These are phyloP conservation scores for Mus spretus DNA, from an alignment of 2,797 vertebrate genomes.

Conservation along the genomic window DNA sequence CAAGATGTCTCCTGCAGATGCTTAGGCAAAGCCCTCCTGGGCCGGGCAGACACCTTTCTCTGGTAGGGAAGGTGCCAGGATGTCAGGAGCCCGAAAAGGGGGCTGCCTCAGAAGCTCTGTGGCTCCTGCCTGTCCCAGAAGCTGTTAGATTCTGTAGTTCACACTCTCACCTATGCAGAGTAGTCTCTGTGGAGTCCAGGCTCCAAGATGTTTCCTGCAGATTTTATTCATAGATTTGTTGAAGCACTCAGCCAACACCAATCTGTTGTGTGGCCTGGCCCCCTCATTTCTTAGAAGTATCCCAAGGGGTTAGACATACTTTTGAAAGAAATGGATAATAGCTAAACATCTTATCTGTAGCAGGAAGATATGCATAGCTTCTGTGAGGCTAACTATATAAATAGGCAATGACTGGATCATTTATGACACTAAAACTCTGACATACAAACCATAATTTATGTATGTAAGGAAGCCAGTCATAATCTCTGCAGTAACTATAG, in stretches of 20 bases:
- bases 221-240: slow-evolving; percentile 41
- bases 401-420: not conserved
- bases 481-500: not conserved
- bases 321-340: slow-evolving; percentile 30
- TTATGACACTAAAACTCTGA: slow-evolving; percentile 5
- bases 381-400: not conserved
- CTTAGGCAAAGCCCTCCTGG: too few relatives aligned
- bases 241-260: not conserved
- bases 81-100: too few relatives aligned
- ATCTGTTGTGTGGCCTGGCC: not conserved
- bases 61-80: too few relatives aligned
- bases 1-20: too few relatives aligned
- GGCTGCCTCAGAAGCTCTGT: too few relatives aligned
- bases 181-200: too few relatives aligned
- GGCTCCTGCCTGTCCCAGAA: too few relatives aligned
- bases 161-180: too few relatives aligned
- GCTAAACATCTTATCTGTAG: slow-evolving; percentile 11
- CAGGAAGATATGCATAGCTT: not conserved
- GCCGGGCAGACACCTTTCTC: too few relatives aligned
- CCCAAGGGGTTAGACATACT: not conserved
- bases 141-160: too few relatives aligned
- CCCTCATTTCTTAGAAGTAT: slow-evolving; percentile 34
- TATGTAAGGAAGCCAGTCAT: not conserved
- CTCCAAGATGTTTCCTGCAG: too few relatives aligned
- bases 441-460: not conserved